phyloP scores from a whole-genome alignment of 2,113 vertebrate genomes.

The Uria aalge region DNA sequence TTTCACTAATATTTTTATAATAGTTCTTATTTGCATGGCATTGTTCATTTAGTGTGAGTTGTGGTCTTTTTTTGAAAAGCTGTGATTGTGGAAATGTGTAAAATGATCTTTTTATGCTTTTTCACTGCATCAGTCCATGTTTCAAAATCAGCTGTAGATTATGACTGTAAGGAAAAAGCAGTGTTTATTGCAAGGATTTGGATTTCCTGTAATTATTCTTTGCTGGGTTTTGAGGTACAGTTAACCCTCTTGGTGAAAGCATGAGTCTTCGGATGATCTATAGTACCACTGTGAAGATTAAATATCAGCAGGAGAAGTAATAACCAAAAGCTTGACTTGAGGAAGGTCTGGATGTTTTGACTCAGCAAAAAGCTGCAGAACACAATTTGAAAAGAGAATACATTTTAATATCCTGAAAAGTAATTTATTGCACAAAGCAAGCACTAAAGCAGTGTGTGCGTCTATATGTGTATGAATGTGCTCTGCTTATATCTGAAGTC shows the following conservation, averaged over 20 bases:
- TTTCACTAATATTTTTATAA: background rate
- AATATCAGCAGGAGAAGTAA: background rate
- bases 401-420: conserved; percentile 19
- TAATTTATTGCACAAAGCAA: background rate
- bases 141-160: background rate
- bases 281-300: background rate
- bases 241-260: background rate
- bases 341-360: background rate
- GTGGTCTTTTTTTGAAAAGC: background rate
- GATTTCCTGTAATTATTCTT: background rate
- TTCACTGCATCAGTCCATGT: background rate
- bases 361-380: background rate
- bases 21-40: background rate
- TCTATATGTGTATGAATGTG: background rate
- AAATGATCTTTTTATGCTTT: background rate
- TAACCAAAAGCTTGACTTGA: background rate
- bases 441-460: background rate
- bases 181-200: background rate
- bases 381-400: background rate
- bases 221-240: background rate
- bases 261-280: background rate
- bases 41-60: background rate
- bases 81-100: background rate
- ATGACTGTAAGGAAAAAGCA: background rate
- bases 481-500: background rate